Base-by-base conservation (phyloP, 2,888 invertebrate species). In the Unio delphinus region DNA sequence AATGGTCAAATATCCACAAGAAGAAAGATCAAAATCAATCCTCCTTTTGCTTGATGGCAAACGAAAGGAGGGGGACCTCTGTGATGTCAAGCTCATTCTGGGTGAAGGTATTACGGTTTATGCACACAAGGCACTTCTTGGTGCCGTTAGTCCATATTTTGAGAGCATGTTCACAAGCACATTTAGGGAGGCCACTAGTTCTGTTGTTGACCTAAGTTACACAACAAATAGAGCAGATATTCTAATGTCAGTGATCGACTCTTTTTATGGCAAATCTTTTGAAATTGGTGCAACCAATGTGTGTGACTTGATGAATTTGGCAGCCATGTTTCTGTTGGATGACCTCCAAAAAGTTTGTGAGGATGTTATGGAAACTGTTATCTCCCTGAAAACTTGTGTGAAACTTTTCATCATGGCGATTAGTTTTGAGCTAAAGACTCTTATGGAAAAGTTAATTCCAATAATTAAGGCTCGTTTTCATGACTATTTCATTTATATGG, bases 41-140 rank as follows among this genome's bases (percentile, higher is more conserved):
- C 60, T 72, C 1, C 15, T 54, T 30, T 62, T 61, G 5, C 28
- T 72, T 26, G 58, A 72, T 34, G 55, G 15, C 18, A 55, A 55
- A 11, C 58, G 72, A 30, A 17, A 54, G 7, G 55, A 65, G 26
- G 72, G 72, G 4, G 68, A 65, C 59, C 68, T 72, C 55, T 72
- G 72, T 65, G 72, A 72, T 30, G 55, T 72, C 26, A 68, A 72
- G 57, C 45, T 72, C 18, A 61, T 77, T 59, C 7, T 60, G 20
- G 62, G 75, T 3, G 70, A 64, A 30, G 69, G 63, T 15, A 64
- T 68, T 61, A 69, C 60, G 17, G 62, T 77, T 18, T 67, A 70
- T 68, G 77, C 69, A 11, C 77, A 77, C 57, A 75, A 71, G 56
- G 72, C 61, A 17, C 73, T 77, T 34, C 72, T 77, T 11, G 66